Evolutionary conservation across 2,113 vertebrate genomes (phyloP).

Genomic region (Pseudopodoces humilis): DNA sequence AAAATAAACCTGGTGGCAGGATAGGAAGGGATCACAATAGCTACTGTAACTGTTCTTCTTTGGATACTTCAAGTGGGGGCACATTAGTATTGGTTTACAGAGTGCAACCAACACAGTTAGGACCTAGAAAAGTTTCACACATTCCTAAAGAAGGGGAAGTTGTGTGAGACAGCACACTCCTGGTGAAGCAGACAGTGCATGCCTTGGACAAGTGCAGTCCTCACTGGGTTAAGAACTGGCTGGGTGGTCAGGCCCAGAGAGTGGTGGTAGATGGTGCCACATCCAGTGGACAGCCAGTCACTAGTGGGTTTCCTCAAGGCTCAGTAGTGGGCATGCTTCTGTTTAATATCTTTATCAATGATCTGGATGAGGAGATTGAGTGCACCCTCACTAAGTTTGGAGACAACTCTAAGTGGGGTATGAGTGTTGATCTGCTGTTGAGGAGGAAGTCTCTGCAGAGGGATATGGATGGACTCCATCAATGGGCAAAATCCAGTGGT

Average conservation of each 20-base stretch:
- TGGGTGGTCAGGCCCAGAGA: not conserved
- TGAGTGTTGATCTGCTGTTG: not conserved
- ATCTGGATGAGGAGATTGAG: accelerated
- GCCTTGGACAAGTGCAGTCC: not conserved
- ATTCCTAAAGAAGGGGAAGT: not conserved
- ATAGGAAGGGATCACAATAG: not conserved
- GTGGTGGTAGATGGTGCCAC: not conserved
- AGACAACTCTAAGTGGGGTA: not conserved
- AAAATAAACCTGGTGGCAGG: not conserved
- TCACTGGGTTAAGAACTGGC: not conserved
- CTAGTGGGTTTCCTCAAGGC: not conserved
- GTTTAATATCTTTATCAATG: not conserved
- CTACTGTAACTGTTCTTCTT: not conserved
- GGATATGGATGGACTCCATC: not conserved
- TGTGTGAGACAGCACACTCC: not conserved
- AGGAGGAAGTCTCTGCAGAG: not conserved
- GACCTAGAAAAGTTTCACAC: not conserved
- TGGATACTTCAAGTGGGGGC: not conserved
- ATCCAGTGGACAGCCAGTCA: no score
- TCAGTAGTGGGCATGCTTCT: not conserved
- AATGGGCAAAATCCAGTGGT: not conserved
- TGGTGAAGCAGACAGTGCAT: not conserved
- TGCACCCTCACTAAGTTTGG: not conserved
- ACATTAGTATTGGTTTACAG: not conserved
- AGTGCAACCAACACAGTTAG: not conserved